Conservation (phyloP, 1,140 invertebrate species). For the Dysdera silvatica region DNA sequence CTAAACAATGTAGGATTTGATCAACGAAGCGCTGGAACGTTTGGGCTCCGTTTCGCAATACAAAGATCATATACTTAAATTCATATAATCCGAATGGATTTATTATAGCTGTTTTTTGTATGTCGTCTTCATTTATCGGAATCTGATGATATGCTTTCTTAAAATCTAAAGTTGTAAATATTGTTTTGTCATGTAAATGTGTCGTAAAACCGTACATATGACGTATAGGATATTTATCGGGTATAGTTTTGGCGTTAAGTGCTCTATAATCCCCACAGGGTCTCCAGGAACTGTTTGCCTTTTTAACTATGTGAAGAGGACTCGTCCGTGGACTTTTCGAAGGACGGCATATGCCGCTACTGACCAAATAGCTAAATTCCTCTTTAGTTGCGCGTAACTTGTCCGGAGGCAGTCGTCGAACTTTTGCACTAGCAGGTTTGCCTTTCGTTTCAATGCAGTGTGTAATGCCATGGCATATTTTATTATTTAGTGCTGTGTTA, state of each 20-base stretch:
- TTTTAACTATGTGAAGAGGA: conserved; percentile 33
- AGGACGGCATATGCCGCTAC: conserved; percentile 28
- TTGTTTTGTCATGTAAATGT: conserved; percentile 10
- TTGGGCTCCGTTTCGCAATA: conserved; percentile 18
- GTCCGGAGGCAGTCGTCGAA: conserved; percentile 7
- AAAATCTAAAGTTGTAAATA: conserved; percentile 23
- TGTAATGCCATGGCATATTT: not conserved
- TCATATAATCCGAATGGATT: conserved; percentile 27
- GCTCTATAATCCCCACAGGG: conserved; percentile 18
- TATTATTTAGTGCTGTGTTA: not conserved
- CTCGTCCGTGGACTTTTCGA: conserved; percentile 31
- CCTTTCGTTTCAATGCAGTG: conserved; percentile 18
- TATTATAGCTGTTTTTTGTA: conserved; percentile 18
- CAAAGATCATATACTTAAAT: conserved; percentile 27
- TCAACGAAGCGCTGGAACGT: conserved; percentile 22
- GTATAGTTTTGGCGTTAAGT: conserved; percentile 15
- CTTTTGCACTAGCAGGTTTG: conserved; percentile 5
- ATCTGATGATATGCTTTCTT: conserved; percentile 19
- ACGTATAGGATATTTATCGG: conserved; percentile 23
- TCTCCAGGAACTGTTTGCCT: conserved; percentile 26
- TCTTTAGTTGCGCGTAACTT: conserved; percentile 2
- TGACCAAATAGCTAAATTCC: conserved; percentile 6
- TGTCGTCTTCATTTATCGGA: conserved; percentile 15
- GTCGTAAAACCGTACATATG: conserved; percentile 4
- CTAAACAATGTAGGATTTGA: not conserved